Conservation (phyloP, 2,113 vertebrate genomes). For the Illadopsis cleaveri region DNA sequence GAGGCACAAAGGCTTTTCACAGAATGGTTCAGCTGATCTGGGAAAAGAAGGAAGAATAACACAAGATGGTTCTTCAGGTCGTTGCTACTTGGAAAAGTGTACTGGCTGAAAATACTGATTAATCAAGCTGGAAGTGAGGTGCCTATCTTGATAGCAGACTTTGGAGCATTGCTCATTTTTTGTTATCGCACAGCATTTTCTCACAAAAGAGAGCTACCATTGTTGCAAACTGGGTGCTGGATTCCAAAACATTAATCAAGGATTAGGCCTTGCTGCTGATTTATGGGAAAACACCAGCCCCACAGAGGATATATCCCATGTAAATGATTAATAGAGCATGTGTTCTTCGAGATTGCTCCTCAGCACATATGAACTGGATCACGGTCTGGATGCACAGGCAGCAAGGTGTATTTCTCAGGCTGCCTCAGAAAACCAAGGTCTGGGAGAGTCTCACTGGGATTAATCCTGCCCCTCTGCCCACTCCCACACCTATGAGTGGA, state of each 20-base stretch:
- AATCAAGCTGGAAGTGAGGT: neutral
- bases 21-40: neutral
- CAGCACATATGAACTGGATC: rapidly evolving
- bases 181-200: neutral
- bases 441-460: neutral
- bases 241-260: neutral
- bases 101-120: neutral
- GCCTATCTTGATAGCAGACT: neutral
- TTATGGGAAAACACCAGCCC: neutral
- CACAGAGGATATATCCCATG: neutral
- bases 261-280: neutral
- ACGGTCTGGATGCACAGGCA: neutral
- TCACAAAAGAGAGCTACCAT: neutral
- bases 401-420: rapidly evolving
- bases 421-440: neutral
- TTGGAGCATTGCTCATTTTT: neutral
- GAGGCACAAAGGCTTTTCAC: neutral
- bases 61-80: neutral
- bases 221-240: neutral
- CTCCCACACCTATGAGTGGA: neutral
- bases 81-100: neutral
- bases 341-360: neutral
- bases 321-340: neutral
- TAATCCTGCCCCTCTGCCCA: neutral
- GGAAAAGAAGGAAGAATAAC: neutral